These are phyloP conservation scores for Galaxias olidus DNA, from an alignment of 2,797 vertebrate species.

Conservation along the genomic window DNA sequence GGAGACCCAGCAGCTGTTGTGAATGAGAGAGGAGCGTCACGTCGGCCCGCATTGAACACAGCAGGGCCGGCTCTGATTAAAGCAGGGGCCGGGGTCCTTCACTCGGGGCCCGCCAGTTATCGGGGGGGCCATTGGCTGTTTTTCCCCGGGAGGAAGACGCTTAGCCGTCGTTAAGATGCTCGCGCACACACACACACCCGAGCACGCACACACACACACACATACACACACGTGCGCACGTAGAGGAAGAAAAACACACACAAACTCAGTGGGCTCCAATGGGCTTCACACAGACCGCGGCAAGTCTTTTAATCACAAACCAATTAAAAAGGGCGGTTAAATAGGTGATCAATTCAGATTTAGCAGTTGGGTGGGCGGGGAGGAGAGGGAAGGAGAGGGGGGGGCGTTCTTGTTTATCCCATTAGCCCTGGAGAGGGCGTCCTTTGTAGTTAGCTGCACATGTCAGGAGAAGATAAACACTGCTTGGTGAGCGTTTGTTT, in stretches of 20 bases:
- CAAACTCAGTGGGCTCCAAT: conserved; percentile 52
- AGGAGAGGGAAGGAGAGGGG: too few species aligned
- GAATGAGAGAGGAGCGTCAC: conserved; percentile 75
- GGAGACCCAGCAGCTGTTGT: conserved; percentile 79
- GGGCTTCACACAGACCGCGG: conserved; percentile 59
- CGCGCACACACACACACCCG: too few species aligned
- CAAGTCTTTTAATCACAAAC: conserved; percentile 64
- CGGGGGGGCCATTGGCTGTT: conserved; percentile 58
- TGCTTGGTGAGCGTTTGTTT: conserved; percentile 65
- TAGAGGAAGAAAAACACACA: background rate
- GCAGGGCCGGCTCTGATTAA: conserved; percentile 71
- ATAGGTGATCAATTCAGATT: conserved; percentile 69
- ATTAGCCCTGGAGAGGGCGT: conserved; percentile 63
- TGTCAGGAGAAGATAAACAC: conserved; percentile 69
- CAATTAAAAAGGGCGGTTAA: conserved; percentile 66
- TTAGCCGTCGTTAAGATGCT: background rate
- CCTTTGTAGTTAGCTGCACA: conserved; percentile 68
- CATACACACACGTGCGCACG: conserved; percentile 10
- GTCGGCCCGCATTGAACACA: conserved; percentile 67
- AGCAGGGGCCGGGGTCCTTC: conserved; percentile 68
- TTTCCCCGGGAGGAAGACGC: conserved; percentile 25
- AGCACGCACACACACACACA: conserved; percentile 18
- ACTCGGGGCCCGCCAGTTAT: conserved; percentile 62
- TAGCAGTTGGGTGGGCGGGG: conserved; percentile 61
- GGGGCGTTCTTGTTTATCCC: conserved; percentile 62